These are phyloP conservation scores for Cyanoramphus novaezelandiae DNA, from an alignment of 2,113 vertebrate species.

Conservation along the genomic window DNA sequence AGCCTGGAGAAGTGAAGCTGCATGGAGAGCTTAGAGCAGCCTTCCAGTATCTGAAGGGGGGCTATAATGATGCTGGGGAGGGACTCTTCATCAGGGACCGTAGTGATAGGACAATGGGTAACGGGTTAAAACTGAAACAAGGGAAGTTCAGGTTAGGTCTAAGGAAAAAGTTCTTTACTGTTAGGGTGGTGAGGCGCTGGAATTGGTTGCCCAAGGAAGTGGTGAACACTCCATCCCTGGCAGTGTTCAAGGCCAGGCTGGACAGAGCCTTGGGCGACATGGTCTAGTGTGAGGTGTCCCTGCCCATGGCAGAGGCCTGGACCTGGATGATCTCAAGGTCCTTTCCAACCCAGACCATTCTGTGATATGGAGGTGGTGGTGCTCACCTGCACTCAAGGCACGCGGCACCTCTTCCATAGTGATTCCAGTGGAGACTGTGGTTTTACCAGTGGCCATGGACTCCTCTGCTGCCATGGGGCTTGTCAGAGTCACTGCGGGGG, in stretches of 20 bases:
- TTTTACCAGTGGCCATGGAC: neutral
- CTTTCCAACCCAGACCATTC: neutral
- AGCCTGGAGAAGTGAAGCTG: no score
- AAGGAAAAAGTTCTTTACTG: no score
- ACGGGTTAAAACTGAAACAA: neutral
- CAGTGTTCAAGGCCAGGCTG: neutral
- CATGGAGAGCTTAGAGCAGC: no score
- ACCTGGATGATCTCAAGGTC: neutral
- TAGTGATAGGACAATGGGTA: neutral
- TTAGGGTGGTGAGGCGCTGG: neutral
- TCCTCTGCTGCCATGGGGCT: neutral
- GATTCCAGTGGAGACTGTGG: conserved; percentile 5
- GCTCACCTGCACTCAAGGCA: conserved; percentile 73
- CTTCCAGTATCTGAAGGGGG: no score
- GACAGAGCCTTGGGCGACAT: neutral
- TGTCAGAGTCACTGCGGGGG: neutral
- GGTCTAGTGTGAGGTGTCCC: neutral
- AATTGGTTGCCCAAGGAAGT: neutral
- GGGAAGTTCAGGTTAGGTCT: neutral
- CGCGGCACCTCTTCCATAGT: conserved; percentile 66
- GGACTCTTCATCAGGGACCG: no score
- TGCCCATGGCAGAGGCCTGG: neutral
- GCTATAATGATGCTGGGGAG: no score
- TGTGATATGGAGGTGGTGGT: rapidly evolving
- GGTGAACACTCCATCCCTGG: neutral